phyloP scores from a whole-genome alignment of 1,140 invertebrate genomes.

The Magallana ariakensis region DNA sequence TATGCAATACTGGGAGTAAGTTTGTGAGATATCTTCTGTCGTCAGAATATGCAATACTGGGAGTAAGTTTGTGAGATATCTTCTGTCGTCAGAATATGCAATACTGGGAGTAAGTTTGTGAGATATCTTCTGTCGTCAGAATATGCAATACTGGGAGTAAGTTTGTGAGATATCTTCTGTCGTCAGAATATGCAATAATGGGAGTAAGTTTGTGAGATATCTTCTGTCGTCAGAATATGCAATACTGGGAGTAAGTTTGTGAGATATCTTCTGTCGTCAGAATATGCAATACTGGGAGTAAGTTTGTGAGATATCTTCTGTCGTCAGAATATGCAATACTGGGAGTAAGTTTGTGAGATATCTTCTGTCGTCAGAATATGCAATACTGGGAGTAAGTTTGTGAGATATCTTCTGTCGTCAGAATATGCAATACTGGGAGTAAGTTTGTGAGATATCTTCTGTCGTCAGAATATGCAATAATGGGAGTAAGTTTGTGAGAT shows the following conservation, averaged over 20 bases:
- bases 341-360: no score
- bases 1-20: no score
- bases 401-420: conserved; percentile 76
- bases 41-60: conserved; percentile 74
- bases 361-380: conserved; percentile 76
- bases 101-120: no score
- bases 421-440: conserved; percentile 76
- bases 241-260: no score
- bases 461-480: conserved; percentile 75
- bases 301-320: conserved; percentile 76
- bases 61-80: no score
- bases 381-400: no score
- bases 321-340: conserved; percentile 75
- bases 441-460: conserved; percentile 77
- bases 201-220: no score
- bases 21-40: conserved; percentile 77
- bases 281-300: conserved; percentile 75
- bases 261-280: conserved; percentile 76
- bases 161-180: conserved; percentile 77
- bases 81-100: conserved; percentile 76
- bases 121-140: conserved; percentile 77
- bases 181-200: conserved; percentile 75
- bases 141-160: conserved; percentile 73
- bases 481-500: no score
- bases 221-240: conserved; percentile 76